phyloP scores from a whole-genome alignment of 2,797 vertebrate species.

The Myotis vivesi region DNA sequence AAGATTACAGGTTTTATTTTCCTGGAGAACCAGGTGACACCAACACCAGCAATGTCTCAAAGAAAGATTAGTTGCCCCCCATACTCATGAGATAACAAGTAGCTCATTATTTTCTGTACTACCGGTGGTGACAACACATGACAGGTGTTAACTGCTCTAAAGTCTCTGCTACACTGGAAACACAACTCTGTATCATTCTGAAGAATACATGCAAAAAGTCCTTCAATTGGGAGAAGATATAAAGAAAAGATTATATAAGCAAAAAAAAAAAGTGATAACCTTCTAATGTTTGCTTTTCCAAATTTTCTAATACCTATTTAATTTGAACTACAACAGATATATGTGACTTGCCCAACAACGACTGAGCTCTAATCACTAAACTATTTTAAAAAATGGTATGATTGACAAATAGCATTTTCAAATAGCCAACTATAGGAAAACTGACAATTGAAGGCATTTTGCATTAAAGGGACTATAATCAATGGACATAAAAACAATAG shows the following conservation, averaged over 20 bases:
- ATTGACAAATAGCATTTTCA: constrained; percentile 32
- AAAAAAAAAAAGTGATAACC: not conserved
- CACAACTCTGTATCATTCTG: not conserved
- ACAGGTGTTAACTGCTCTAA: not conserved
- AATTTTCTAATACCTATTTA: not conserved
- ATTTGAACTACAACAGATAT: not conserved
- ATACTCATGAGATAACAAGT: not conserved
- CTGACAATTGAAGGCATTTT: not conserved
- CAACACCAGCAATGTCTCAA: not conserved
- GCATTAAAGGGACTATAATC: not conserved
- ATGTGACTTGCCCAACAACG: not conserved
- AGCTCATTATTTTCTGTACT: not conserved
- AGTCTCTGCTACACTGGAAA: not conserved
- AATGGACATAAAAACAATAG: not conserved
- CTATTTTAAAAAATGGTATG: not conserved
- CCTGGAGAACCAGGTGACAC: not conserved
- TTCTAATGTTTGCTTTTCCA: not conserved
- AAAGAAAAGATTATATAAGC: not conserved
- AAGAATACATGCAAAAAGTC: not conserved
- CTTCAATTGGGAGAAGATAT: not conserved
- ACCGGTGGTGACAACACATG: not conserved
- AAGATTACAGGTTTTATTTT: constrained; percentile 1
- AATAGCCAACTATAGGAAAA: not conserved
- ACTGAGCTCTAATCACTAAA: not conserved
- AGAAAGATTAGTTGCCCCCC: not conserved